These are phyloP conservation scores for Propithecus perrieri DNA, from an alignment of 2,797 vertebrate species.

Conservation along the genomic window DNA sequence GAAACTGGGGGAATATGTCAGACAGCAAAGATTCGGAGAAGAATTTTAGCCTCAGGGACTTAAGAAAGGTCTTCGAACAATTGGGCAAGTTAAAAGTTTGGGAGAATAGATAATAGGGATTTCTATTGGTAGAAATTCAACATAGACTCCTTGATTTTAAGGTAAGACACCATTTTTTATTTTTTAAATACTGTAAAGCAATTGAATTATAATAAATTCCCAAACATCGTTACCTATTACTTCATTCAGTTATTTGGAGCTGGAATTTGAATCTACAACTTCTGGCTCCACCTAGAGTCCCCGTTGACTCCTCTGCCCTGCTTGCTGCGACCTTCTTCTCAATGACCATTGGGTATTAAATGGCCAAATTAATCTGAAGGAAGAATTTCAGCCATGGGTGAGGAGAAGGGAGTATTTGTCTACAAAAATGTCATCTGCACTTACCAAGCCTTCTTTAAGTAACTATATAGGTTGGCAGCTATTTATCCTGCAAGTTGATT, in stretches of 20 bases:
- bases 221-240: fast-evolving
- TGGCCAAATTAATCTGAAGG: constrained; percentile 4
- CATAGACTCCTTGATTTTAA: not conserved
- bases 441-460: not conserved
- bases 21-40: not conserved
- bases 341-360: not conserved
- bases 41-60: not conserved
- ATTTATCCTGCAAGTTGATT: constrained; percentile 35
- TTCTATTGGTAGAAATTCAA: not conserved
- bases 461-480: not conserved
- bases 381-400: not conserved
- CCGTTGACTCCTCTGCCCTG: not conserved
- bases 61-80: not conserved
- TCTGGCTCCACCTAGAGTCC: not conserved
- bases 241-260: not conserved
- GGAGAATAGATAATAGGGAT: not conserved
- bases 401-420: constrained; percentile 27
- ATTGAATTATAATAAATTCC: not conserved
- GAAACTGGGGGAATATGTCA: not conserved
- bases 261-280: not conserved
- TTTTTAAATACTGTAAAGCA: not conserved
- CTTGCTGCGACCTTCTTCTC: not conserved
- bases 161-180: not conserved
- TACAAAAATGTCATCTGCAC: not conserved
- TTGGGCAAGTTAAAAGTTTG: not conserved